These are phyloP conservation scores for Diadophis punctatus DNA, from an alignment of 2,113 vertebrate species.

Conservation along the genomic window DNA sequence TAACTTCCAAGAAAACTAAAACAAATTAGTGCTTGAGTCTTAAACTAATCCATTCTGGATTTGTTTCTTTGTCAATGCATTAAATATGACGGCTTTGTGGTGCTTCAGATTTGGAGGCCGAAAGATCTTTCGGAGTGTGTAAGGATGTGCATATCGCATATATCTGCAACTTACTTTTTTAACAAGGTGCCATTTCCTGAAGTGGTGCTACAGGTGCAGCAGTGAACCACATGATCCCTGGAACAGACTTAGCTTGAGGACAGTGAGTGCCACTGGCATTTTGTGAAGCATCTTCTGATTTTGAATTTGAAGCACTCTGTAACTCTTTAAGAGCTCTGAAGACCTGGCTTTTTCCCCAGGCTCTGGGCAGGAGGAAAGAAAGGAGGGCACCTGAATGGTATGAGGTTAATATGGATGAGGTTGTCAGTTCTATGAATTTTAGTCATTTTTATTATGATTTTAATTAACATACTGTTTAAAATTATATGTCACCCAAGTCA, in stretches of 20 bases:
- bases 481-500: background rate
- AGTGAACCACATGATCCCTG: background rate
- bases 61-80: background rate
- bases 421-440: background rate
- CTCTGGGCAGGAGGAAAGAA: background rate
- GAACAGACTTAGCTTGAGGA: background rate
- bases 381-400: background rate
- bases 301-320: background rate
- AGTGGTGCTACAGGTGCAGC: background rate
- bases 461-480: background rate
- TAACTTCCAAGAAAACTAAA: background rate
- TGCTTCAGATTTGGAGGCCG: background rate
- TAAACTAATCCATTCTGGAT: background rate
- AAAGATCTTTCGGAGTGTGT: background rate
- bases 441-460: background rate
- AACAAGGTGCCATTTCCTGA: background rate
- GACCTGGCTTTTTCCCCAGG: background rate
- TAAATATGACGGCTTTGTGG: background rate
- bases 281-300: background rate
- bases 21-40: background rate
- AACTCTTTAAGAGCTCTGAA: background rate
- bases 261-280: background rate
- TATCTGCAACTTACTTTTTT: background rate
- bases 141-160: background rate
- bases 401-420: background rate